Conservation (phyloP, 2,888 invertebrate genomes). For the Dexiosoma caninum region DNA sequence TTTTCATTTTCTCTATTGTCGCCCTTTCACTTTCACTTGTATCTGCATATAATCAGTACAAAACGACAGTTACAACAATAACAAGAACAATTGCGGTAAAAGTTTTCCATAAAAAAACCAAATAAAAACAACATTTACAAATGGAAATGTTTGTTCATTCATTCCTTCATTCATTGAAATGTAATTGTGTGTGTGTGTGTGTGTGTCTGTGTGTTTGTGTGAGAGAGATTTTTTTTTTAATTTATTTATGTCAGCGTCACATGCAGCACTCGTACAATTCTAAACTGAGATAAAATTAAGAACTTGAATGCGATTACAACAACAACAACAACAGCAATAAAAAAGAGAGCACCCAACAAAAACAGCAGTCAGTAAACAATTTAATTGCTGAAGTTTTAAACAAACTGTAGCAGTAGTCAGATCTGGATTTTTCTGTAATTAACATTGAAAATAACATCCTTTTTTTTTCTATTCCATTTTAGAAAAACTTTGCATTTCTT, state of each 20-base stretch:
- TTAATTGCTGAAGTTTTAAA: slow-evolving; percentile 15
- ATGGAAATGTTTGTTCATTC: slow-evolving; percentile 12
- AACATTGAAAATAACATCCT: neutral
- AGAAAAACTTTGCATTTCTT: neutral
- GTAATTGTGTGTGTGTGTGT: no score
- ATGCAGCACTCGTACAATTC: slow-evolving; percentile 8
- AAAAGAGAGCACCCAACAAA: neutral
- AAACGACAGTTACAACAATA: slow-evolving; percentile 10
- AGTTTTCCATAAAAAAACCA: neutral
- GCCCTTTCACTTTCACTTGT: neutral
- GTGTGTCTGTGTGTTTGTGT: no score
- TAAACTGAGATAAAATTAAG: neutral
- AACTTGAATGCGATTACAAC: neutral
- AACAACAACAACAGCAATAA: neutral
- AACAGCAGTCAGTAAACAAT: neutral
- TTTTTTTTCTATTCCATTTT: neutral
- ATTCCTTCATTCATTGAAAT: neutral
- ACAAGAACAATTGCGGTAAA: neutral
- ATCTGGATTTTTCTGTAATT: neutral
- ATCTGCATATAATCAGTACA: no score
- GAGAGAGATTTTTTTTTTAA: neutral
- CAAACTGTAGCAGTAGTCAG: neutral
- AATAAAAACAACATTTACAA: neutral
- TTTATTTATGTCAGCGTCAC: slow-evolving; percentile 40
- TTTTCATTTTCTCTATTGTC: no score